Base-by-base conservation (phyloP, 2,888 invertebrate species). In the Endotricha flammealis region DNA sequence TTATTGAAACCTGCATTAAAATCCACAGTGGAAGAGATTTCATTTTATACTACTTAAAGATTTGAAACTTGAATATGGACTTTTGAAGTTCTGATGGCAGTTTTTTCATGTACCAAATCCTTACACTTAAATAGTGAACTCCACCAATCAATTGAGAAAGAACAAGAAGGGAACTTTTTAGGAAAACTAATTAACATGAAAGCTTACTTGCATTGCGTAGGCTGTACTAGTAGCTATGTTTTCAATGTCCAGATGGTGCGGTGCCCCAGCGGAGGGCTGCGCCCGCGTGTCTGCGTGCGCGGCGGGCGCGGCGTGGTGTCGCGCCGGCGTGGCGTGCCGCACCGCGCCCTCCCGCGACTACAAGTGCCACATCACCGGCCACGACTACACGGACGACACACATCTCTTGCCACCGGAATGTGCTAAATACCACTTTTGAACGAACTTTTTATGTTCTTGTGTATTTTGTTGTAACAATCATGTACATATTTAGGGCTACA, bases 351-450 rank as follows among this genome's bases (percentile, higher is more conserved):
- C 60, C 38, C 64, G 64, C 5, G 64, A 64, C 55, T 38, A 38
- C 45, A 53, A 50, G 47, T 60, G 57, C 35, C 49, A 39, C 25
- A 20, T 11, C 14, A 14, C 40, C 3, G 6, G 29, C 17, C 66
- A 65, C 51, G 74, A 72, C 57, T 44, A 62, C 52, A 72, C 72
- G 3, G 66, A 65, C 42, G 64, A 66, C 44, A 7, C 41, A 8
- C 46, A 33, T 8, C 53, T 66, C 6, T 38, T 58, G 47, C 61
- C 66, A 10, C 41, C 43, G 0, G 25, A 13, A 4, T 31, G 9
- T 16, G 3, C 2, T 7, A 16, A 22, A 17, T 30, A 30, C n/a
- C 11, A 8, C 10, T 20, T 17, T n/a, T 13, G 20, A 20, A n/a
- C n/a, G n/a, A n/a, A n/a, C n/a, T n/a, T n/a, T n/a, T n/a, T n/a